Evolutionary conservation across 2,113 vertebrate species (phyloP).

Genomic region (Oncorhynchus nerka): DNA sequence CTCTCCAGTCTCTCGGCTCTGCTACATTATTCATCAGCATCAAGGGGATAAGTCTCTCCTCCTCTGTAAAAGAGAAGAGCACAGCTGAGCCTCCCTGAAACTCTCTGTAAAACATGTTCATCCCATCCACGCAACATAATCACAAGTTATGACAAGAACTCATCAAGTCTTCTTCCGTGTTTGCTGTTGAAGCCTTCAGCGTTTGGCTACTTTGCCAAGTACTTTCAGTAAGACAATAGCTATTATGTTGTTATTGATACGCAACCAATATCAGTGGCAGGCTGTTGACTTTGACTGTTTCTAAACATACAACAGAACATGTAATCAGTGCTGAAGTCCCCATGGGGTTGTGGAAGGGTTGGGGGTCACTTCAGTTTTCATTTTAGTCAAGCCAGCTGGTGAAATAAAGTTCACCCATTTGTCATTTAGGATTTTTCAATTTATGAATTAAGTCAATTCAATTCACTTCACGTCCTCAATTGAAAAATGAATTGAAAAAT

Average conservation of each 20-base stretch:
- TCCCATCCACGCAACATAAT: slow-evolving; percentile 14
- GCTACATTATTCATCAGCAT: slow-evolving; percentile 73
- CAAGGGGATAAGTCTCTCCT: slow-evolving; percentile 54
- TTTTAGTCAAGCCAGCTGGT: too few relatives aligned
- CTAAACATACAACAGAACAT: not conserved
- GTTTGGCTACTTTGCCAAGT: not conserved
- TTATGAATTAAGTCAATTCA: too few relatives aligned
- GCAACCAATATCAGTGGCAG: not conserved
- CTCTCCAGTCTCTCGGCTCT: slow-evolving; percentile 30
- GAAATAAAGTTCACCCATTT: too few relatives aligned
- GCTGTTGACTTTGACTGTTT: slow-evolving; percentile 1
- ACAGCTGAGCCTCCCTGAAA: slow-evolving; percentile 29
- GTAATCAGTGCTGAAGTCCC: slow-evolving; percentile 6
- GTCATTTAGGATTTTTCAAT: too few relatives aligned
- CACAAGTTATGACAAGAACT: not conserved
- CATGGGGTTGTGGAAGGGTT: not conserved
- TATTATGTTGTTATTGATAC: not conserved
- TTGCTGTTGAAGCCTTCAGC: not conserved
- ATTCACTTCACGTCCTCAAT: too few relatives aligned
- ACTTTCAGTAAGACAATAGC: not conserved
- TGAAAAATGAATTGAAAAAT: too few relatives aligned
- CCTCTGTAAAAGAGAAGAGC: slow-evolving; percentile 22
- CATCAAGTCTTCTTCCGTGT: not conserved
- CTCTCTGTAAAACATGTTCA: slow-evolving; percentile 6
- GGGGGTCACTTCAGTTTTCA: too few relatives aligned